Conservation (phyloP, 2,797 vertebrate species). For the Serranus cabrilla region DNA sequence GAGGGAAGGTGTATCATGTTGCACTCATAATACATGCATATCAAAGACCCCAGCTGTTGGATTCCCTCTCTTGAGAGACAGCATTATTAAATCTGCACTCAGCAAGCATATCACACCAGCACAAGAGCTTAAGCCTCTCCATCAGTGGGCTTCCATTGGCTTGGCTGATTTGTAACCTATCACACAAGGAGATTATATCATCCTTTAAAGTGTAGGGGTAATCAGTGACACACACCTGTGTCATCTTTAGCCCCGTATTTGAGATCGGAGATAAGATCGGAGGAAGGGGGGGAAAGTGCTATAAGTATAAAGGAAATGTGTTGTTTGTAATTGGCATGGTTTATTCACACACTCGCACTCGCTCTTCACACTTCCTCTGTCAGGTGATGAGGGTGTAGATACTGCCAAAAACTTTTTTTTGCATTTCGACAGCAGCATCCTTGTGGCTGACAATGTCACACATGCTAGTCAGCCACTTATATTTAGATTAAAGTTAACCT, state of each 20-base stretch:
- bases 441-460: constrained; percentile 30
- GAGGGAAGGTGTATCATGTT: constrained; percentile 96
- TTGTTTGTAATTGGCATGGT: constrained; percentile 70
- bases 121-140: constrained; percentile 81
- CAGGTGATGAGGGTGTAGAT: constrained; percentile 59
- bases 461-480: neutral
- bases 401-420: constrained; percentile 53
- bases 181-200: constrained; percentile 92
- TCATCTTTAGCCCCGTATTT: constrained; percentile 78
- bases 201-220: constrained; percentile 89
- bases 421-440: constrained; percentile 38
- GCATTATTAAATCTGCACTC: constrained; percentile 87
- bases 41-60: constrained; percentile 97
- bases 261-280: constrained; percentile 65
- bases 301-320: constrained; percentile 70
- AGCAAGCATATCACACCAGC: constrained; percentile 80
- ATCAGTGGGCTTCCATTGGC: constrained; percentile 73
- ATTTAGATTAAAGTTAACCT: constrained; percentile 21
- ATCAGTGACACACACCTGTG: constrained; percentile 94
- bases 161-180: constrained; percentile 91
- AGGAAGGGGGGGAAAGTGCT: constrained; percentile 40
- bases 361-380: constrained; percentile 64
- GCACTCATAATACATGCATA: constrained; percentile 96
- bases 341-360: constrained; percentile 69
- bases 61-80: constrained; percentile 94